Base-by-base conservation (phyloP, 2,888 invertebrate species). In the Graphium colonna region DNA sequence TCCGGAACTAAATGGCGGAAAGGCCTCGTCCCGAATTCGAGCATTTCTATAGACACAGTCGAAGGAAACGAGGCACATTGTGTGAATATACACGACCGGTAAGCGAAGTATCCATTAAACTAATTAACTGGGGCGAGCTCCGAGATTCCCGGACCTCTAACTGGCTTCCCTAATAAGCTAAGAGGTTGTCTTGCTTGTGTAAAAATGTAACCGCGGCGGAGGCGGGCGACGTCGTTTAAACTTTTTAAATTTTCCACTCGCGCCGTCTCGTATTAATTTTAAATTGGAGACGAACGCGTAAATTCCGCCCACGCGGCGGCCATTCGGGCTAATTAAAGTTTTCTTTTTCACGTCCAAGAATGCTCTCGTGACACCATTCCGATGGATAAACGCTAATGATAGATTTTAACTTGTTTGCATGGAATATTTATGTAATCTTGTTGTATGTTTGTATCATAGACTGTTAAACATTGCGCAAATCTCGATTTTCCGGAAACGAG, bases 221-320 rank as follows among this genome's bases (percentile, higher is more conserved):
- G 76, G 77, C 77, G 71, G 74, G 65, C 75, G 77, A 72, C 73
- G 77, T 82, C 85, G 83, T 86, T 82, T 68, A 83, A 88, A 88
- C 88, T 89, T 89, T 88, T 87, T 80, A 86, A 86, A 88, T 89
- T 86, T 87, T 79, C 87, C 77, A 78, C 79, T 73, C 75, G 73
- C 74, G 70, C 74, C 52, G 60, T 54, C 21, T 21, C 71, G 79
- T 79, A 84, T 85, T 83, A 79, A 83, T 86, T 85, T 84, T 82
- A 84, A 83, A 86, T 84, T 82, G 79, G 77, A 80, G 62, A 63
- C 72, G 63, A 71, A 76, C 72, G 75, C 73, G 72, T 77, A 78
- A 80, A 78, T 80, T 78, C 73, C 77, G 69, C 73, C 75, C 77
- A 79, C 76, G 80, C 81, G 77, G 77, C 78, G 71, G 68, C 70